A percentile compares a stretch with the other conserved stretches of the same genome.
phyloP scores from a whole-genome alignment of 1,140 invertebrate species.

The Bombus polaris region DNA sequence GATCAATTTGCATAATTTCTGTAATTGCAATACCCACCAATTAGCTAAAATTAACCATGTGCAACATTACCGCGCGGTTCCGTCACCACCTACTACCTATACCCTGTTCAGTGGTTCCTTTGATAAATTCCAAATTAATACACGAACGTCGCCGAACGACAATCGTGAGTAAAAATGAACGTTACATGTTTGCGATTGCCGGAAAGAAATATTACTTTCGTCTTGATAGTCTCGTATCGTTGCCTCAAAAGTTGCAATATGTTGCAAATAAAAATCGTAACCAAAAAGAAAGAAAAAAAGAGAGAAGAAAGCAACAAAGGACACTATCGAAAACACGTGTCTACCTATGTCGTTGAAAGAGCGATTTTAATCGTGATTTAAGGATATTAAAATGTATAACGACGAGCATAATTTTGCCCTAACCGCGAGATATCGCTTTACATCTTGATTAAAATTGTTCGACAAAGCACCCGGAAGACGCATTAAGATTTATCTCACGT shows the following conservation, averaged over 20 bases:
- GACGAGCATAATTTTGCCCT: background rate
- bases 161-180: background rate
- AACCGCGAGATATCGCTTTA: background rate
- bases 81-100: constrained; percentile 29
- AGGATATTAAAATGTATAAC: constrained; percentile 17
- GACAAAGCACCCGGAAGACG: constrained; percentile 16
- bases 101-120: constrained; percentile 43
- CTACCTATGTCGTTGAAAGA: background rate
- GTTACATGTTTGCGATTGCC: no score
- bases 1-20: constrained; percentile 63
- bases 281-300: background rate
- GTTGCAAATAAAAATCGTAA: no score
- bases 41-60: constrained; percentile 59
- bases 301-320: background rate
- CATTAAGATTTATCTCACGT: constrained; percentile 28
- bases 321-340: background rate
- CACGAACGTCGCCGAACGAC: constrained; percentile 15
- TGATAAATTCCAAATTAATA: constrained; percentile 60
- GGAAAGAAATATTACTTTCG: background rate
- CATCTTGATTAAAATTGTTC: constrained; percentile 3
- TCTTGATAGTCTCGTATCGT: background rate
- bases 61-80: constrained; percentile 10
- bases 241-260: background rate
- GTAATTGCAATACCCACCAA: constrained; percentile 58
- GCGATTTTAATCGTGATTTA: background rate